Evolutionary conservation across 2,797 vertebrate species (phyloP).

Genomic region (Mormyrus proboscirostris): DNA sequence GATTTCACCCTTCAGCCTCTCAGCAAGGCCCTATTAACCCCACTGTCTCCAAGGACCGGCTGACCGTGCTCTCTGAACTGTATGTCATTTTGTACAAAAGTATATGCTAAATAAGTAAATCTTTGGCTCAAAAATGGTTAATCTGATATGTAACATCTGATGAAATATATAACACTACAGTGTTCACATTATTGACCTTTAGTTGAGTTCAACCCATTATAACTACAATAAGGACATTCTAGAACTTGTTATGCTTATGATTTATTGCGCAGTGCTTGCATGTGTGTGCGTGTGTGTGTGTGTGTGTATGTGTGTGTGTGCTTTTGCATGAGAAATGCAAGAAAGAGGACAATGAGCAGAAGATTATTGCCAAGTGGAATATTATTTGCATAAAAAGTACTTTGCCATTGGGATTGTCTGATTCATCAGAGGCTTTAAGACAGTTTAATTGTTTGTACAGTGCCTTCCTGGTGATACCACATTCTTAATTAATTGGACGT

Average conservation of each 20-base stretch:
- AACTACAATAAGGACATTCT: background rate
- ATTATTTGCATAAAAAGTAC: constrained; percentile 18
- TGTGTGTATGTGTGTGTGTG: background rate
- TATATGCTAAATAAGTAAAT: background rate
- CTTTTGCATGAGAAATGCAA: background rate
- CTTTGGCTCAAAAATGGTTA: background rate
- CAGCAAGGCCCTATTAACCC: background rate
- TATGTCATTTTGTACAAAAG: background rate
- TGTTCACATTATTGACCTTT: background rate
- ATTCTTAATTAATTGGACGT: constrained; percentile 6
- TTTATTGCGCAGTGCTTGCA: background rate
- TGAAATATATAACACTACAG: background rate
- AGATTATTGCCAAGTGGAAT: constrained; percentile 11
- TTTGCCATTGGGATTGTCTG: background rate
- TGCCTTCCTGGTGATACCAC: background rate
- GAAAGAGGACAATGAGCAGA: background rate
- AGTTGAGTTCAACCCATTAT: background rate
- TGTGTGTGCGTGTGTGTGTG: background rate
- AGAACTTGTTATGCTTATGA: background rate
- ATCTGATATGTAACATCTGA: background rate
- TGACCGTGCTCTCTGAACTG: background rate
- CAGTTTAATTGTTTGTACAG: background rate
- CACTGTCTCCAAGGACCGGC: background rate
- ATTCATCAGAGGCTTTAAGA: constrained; percentile 1
- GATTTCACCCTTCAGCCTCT: background rate